Conservation (phyloP, 2,113 vertebrate genomes). For the Taxidea taxus region DNA sequence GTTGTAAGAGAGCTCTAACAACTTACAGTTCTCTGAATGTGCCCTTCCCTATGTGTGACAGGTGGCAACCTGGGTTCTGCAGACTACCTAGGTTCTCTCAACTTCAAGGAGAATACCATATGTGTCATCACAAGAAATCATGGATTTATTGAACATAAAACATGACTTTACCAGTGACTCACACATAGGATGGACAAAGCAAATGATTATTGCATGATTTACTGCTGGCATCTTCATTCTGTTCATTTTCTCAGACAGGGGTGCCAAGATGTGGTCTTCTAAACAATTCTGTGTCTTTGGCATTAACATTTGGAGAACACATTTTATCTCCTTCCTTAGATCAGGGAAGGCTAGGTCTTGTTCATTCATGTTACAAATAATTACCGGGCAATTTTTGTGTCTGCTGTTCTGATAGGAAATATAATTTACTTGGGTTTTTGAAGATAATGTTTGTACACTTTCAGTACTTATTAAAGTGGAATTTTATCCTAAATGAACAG, state of each 20-base stretch:
- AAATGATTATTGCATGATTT: background rate
- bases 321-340: background rate
- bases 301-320: background rate
- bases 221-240: background rate
- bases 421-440: background rate
- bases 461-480: background rate
- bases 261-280: too few species aligned
- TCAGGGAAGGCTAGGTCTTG: rapidly evolving
- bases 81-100: too few species aligned
- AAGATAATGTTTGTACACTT: background rate
- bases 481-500: background rate
- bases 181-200: background rate
- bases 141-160: background rate
- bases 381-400: background rate
- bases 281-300: background rate
- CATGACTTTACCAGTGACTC: background rate
- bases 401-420: background rate
- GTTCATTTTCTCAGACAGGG: background rate
- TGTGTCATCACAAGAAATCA: background rate
- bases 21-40: too few species aligned
- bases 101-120: background rate
- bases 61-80: background rate
- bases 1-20: background rate
- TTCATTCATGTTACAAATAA: background rate
- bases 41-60: rapidly evolving